These are phyloP conservation scores for Bombus soroeensis DNA, from an alignment of 1,140 invertebrate genomes.

Conservation along the genomic window DNA sequence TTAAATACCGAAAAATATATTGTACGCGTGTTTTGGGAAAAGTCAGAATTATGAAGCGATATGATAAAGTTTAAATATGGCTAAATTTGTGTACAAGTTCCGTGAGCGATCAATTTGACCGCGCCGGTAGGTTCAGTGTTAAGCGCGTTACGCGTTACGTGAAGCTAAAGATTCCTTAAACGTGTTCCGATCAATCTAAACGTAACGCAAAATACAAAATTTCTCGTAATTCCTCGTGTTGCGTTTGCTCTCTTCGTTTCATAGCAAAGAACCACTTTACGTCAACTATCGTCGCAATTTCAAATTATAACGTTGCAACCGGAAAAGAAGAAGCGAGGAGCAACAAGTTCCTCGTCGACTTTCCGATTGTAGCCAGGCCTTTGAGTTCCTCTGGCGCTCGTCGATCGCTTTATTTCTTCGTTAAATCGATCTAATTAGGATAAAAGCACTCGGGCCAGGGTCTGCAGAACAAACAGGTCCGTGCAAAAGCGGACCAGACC, in stretches of 20 bases:
- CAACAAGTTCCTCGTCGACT: constrained; percentile 11
- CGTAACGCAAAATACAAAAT: too few relatives aligned
- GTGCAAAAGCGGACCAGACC: not conserved
- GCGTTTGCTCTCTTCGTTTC: not conserved
- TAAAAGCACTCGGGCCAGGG: constrained; percentile 25
- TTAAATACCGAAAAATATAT: too few relatives aligned
- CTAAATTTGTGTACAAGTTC: too few relatives aligned
- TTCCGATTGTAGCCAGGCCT: not conserved
- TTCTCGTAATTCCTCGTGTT: not conserved
- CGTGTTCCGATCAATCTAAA: too few relatives aligned
- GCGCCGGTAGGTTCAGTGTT: too few relatives aligned
- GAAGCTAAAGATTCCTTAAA: too few relatives aligned
- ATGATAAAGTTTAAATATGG: too few relatives aligned
- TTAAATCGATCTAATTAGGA: constrained; percentile 47
- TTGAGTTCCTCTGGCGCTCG: not conserved
- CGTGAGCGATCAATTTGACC: too few relatives aligned
- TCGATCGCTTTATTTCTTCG: constrained; percentile 42
- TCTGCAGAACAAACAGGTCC: constrained; percentile 31
- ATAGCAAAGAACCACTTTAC: not conserved
- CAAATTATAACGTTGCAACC: not conserved
- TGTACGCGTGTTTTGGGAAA: too few relatives aligned
- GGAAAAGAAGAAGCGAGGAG: not conserved
- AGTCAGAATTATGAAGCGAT: too few relatives aligned
- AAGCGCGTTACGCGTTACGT: too few relatives aligned
- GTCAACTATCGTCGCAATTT: not conserved